Base-by-base conservation (phyloP, 2,113 vertebrate genomes). In the Alectura lathami region DNA sequence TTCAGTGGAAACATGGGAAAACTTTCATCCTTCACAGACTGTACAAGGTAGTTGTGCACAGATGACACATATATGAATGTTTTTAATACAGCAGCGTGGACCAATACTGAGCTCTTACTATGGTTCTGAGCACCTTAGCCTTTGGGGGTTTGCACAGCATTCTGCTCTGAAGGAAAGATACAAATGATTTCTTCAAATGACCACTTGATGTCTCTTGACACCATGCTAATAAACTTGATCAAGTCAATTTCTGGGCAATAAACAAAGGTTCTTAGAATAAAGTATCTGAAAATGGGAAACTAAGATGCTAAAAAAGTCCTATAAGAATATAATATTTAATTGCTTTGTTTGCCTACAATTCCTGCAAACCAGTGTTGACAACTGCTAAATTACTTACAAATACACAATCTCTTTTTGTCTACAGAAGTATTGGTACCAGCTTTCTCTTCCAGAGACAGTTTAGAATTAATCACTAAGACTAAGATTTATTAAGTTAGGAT, bases 151-250 rank as follows among this genome's bases (percentile, higher is more conserved):
- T 88, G 53, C 54, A 77, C 40, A 67, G 27, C 32, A 42, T 22
- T 53, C 21, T 42, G 47, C 50, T 83, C 20, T 21, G 22, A 42
- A 68, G 66, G 76, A 45, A 89, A 74, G 56, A 43, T 17, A 43
- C 38, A 43, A 81, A 75, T 32, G 60, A 47, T 63, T 96, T 88
- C 92, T 91, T 88, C 50, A 88, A 13, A 70, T 86, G 79, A 63
- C 93, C 88, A 70, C 93, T 94, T 95, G 88, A 90, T 95, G 76
- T 96, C 93, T 80, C 93, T 93, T 94, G 59, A 90, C 54, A 88
- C 84, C 53, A 21, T 34, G 10, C 20, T 85, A 62, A 91, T 80
- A 79, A 83, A 48, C 54, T 70, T 59, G 15, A 42, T 64, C 26
- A 69, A 54, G 86, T 7, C 86, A 70, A 87, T 4, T 94, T 92